Conservation (phyloP, 2,888 invertebrate genomes). For the Synanthedon andrenaeformis region DNA sequence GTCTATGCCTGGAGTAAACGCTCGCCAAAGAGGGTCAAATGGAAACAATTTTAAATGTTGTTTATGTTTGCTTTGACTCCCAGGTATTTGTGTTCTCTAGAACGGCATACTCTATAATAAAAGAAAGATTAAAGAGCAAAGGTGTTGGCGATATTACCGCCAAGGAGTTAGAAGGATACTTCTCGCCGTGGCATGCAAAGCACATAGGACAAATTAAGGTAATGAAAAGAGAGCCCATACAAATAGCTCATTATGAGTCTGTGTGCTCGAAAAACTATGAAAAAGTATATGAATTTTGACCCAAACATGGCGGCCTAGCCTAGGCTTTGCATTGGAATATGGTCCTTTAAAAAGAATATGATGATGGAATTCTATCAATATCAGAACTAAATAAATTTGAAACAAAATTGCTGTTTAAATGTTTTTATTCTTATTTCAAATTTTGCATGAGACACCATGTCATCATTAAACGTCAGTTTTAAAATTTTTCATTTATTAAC, state of each 20-base stretch:
- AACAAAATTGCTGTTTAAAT: no score
- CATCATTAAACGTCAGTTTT: no score
- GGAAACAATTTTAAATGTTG: slow-evolving; percentile 26
- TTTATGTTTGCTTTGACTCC: slow-evolving; percentile 18
- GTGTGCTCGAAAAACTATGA: no score
- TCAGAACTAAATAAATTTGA: no score
- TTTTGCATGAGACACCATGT: no score
- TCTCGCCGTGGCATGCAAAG: slow-evolving; percentile 89
- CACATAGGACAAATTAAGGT: slow-evolving; percentile 83
- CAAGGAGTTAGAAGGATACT: slow-evolving; percentile 82
- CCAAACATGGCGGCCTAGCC: no score
- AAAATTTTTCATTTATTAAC: no score
- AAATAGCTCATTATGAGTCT: not conserved
- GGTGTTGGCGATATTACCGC: slow-evolving; percentile 81
- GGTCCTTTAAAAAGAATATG: no score
- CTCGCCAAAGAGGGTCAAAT: slow-evolving; percentile 8
- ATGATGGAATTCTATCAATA: no score
- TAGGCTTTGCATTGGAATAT: no score
- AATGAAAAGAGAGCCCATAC: slow-evolving; percentile 13
- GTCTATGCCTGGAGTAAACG: slow-evolving; percentile 24
- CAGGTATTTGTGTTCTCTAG: slow-evolving; percentile 91
- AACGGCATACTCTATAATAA: slow-evolving; percentile 83
- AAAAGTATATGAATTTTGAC: no score
- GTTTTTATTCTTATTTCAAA: no score
- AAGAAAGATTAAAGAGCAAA: slow-evolving; percentile 82